Conservation (phyloP, 2,797 vertebrate species). For the Leptatherina wallacei region DNA sequence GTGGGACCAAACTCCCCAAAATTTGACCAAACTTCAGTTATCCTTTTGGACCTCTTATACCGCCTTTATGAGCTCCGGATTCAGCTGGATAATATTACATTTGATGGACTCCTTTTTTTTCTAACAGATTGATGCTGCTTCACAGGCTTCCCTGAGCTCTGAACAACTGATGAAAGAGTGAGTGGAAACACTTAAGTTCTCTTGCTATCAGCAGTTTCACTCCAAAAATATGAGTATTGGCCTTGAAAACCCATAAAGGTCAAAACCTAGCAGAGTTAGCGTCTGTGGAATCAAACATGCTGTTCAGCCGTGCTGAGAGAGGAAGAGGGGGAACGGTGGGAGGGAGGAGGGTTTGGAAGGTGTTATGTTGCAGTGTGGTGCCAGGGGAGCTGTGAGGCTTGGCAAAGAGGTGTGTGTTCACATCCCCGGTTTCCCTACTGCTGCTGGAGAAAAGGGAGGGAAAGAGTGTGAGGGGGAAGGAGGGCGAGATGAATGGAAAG, state of each 20-base stretch:
- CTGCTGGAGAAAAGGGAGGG: constrained; percentile 51
- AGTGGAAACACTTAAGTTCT: constrained; percentile 31
- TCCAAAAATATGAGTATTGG: constrained; percentile 65
- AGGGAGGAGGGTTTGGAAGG: constrained; percentile 68
- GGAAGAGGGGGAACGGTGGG: constrained; percentile 51
- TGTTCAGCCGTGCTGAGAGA: constrained; percentile 65
- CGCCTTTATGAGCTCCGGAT: constrained; percentile 20
- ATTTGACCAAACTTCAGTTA: not conserved
- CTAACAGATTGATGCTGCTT: constrained; percentile 32
- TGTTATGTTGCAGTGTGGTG: constrained; percentile 80
- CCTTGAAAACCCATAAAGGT: constrained; percentile 69
- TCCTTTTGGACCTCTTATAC: not conserved
- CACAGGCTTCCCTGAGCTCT: not conserved
- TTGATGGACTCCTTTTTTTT: constrained; percentile 30
- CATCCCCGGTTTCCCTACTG: constrained; percentile 62
- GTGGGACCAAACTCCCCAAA: not conserved
- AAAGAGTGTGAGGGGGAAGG: constrained; percentile 27
- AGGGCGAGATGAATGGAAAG: constrained; percentile 65
- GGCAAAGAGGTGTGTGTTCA: constrained; percentile 72
- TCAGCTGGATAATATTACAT: constrained; percentile 30
- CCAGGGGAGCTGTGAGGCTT: constrained; percentile 80
- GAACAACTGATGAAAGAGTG: constrained; percentile 37
- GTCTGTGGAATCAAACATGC: constrained; percentile 71
- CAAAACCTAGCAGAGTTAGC: constrained; percentile 61
- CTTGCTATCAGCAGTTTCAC: constrained; percentile 44